phyloP scores from a whole-genome alignment of 2,797 vertebrate species.

The Calcarius lapponicus region DNA sequence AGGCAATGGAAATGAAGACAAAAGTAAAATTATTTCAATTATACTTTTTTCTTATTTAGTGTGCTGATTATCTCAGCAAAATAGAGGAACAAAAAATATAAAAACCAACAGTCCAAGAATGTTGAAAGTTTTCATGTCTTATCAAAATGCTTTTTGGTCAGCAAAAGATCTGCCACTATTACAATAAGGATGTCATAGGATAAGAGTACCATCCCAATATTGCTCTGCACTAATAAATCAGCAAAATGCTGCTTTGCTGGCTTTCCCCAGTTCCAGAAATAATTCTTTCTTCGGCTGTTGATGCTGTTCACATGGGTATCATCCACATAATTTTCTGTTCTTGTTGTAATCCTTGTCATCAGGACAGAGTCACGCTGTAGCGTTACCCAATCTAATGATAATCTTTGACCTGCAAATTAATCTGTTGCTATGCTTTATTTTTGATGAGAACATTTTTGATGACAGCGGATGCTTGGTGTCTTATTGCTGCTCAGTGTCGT shows the following conservation, averaged over 20 bases:
- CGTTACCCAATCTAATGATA: neutral
- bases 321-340: neutral
- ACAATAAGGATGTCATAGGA: neutral
- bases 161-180: neutral
- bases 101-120: neutral
- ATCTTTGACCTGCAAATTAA: conserved; percentile 2
- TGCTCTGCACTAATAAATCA: neutral
- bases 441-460: neutral
- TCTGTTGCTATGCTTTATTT: neutral
- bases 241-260: neutral
- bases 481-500: neutral
- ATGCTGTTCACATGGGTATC: neutral
- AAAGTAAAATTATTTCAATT: neutral
- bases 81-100: neutral
- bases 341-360: neutral
- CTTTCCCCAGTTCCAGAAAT: neutral
- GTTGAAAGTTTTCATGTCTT: neutral
- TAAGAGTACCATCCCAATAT: neutral
- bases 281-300: neutral
- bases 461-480: neutral
- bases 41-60: neutral
- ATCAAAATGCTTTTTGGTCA: neutral
- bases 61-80: neutral
- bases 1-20: neutral
- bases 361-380: neutral